These are phyloP conservation scores for Chloromyia formosa DNA, from an alignment of 2,888 invertebrate species.

Conservation along the genomic window DNA sequence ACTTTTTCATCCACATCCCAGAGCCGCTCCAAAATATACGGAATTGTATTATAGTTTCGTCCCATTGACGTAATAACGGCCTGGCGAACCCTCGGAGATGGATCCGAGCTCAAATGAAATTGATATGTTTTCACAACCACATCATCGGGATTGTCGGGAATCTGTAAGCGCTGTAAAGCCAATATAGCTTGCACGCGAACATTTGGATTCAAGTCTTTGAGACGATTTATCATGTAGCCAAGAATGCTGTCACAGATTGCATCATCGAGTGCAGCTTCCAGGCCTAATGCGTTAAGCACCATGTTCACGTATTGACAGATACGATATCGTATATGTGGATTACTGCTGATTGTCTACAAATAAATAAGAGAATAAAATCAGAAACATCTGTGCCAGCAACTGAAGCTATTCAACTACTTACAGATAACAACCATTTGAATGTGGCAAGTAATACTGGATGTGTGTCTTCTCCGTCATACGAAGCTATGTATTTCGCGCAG, in stretches of 20 bases:
- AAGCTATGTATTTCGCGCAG: slow-evolving; percentile 75
- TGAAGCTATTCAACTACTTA: slow-evolving; percentile 48
- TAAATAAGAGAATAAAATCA: too few relatives aligned
- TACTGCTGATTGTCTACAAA: slow-evolving; percentile 64
- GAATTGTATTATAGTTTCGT: slow-evolving; percentile 74
- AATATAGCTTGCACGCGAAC: slow-evolving; percentile 83
- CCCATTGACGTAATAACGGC: slow-evolving; percentile 79
- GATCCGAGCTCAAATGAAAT: slow-evolving; percentile 78
- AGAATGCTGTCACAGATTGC: slow-evolving; percentile 77
- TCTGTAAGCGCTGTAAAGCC: slow-evolving; percentile 82
- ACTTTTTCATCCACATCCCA: slow-evolving; percentile 83
- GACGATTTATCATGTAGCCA: slow-evolving; percentile 72
- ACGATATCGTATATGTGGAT: slow-evolving; percentile 72
- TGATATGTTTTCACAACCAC: slow-evolving; percentile 77
- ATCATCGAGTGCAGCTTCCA: slow-evolving; percentile 80
- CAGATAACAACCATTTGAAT: slow-evolving; percentile 58
- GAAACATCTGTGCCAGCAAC: background rate
- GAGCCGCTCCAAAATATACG: slow-evolving; percentile 74
- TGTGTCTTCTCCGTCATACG: slow-evolving; percentile 67
- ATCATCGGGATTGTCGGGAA: slow-evolving; percentile 78
- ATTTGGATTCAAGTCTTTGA: slow-evolving; percentile 77
- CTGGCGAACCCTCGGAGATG: slow-evolving; percentile 76
- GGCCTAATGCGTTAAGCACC: slow-evolving; percentile 77
- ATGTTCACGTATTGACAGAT: slow-evolving; percentile 82
- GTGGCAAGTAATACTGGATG: slow-evolving; percentile 58